Conservation (phyloP, 2,113 vertebrate species). For the Daubentonia madagascariensis region DNA sequence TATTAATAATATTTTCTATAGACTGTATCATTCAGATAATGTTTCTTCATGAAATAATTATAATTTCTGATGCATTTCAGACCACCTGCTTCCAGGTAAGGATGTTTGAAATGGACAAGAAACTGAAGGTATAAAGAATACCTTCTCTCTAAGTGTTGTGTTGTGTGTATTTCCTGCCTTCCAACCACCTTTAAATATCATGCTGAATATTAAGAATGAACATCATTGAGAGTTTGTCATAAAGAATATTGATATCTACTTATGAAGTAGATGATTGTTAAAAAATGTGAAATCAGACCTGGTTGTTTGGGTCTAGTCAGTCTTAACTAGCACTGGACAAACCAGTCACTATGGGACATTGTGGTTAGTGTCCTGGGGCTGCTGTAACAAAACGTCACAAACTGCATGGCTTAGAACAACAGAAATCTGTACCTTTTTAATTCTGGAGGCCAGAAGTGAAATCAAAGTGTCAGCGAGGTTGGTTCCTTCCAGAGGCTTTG, state of each 20-base stretch:
- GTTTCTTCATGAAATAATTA: neutral
- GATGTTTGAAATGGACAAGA: neutral
- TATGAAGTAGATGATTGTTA: neutral
- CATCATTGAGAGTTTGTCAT: neutral
- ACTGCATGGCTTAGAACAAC: neutral
- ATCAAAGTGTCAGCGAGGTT: neutral
- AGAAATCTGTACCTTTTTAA: neutral
- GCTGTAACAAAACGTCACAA: neutral
- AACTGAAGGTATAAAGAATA: neutral
- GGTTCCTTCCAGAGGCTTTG: neutral
- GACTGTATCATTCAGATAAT: neutral
- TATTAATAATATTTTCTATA: neutral
- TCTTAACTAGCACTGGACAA: neutral
- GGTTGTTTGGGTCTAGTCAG: neutral
- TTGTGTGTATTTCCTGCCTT: neutral
- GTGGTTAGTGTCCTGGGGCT: fast-evolving
- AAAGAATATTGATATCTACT: neutral
- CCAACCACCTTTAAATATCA: neutral
- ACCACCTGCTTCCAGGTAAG: neutral
- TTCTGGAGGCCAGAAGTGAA: neutral
- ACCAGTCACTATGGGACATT: neutral
- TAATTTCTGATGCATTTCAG: neutral
- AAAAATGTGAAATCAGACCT: neutral
- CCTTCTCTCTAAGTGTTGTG: neutral
- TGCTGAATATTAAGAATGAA: neutral